Evolutionary conservation across 2,113 vertebrate species (phyloP).

Genomic region (Nothobranchius furzeri): DNA sequence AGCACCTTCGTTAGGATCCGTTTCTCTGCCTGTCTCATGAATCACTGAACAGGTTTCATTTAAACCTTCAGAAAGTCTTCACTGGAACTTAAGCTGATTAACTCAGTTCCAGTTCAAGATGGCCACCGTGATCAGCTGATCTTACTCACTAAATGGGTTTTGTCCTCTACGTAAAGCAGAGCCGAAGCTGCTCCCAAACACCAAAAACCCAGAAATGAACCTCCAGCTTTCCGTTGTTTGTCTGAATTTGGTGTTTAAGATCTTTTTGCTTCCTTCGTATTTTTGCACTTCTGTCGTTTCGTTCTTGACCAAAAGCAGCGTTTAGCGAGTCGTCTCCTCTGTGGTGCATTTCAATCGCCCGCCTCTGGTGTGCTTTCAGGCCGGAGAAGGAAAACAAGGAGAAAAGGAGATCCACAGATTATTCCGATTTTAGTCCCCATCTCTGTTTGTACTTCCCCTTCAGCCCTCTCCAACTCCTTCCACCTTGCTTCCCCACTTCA

Average conservation of each 20-base stretch:
- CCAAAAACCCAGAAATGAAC: no score
- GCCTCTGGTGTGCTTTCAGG: conserved; percentile 23
- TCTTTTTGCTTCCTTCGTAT: background rate
- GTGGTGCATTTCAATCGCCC: conserved; percentile 7
- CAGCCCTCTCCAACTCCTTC: conserved; percentile 17
- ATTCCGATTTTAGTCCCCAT: background rate
- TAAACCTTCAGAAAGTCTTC: no score
- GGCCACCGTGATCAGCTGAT: no score
- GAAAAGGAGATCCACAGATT: conserved; percentile 12
- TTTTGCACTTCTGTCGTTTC: background rate
- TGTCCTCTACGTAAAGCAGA: no score
- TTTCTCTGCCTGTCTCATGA: no score
- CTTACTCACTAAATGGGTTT: no score
- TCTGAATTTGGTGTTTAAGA: background rate
- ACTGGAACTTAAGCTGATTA: no score
- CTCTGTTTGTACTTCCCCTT: conserved; percentile 3
- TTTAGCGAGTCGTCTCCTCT: conserved; percentile 33
- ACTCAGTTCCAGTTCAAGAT: no score
- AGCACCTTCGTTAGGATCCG: no score
- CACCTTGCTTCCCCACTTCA: conserved; percentile 41
- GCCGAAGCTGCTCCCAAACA: no score
- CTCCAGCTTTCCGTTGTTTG: background rate
- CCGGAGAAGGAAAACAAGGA: background rate
- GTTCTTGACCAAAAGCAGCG: conserved; percentile 42
- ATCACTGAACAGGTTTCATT: no score